phyloP scores from a whole-genome alignment of 2,113 vertebrate species.

The Mastomys natalensis region DNA sequence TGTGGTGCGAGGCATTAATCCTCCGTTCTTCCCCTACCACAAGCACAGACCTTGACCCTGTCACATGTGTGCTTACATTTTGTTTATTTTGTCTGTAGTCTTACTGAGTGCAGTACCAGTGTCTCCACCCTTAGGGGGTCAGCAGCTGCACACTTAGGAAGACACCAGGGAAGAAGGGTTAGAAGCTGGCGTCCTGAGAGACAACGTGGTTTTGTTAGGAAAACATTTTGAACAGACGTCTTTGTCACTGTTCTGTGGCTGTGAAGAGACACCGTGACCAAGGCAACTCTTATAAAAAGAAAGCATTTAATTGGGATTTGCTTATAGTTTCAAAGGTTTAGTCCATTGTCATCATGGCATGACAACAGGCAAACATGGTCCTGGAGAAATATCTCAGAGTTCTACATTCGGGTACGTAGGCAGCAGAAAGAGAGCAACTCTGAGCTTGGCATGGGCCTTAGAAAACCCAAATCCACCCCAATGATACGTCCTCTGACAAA shows the following conservation, averaged over 20 bases:
- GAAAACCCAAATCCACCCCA: not conserved
- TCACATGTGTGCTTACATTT: not conserved
- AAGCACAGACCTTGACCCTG: not conserved
- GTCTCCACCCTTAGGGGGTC: not conserved
- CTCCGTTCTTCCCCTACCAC: not conserved
- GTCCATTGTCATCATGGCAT: not conserved
- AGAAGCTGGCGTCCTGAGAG: not conserved
- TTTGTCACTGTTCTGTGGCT: not conserved
- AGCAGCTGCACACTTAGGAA: not conserved
- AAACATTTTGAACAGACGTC: slow-evolving; percentile 23
- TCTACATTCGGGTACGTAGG: not conserved
- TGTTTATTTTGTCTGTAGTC: not conserved
- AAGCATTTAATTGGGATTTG: not conserved
- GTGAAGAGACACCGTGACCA: not conserved
- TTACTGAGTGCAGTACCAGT: not conserved
- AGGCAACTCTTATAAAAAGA: not conserved
- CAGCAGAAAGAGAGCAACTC: not conserved
- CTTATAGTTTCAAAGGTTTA: not conserved
- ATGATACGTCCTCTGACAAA: not conserved
- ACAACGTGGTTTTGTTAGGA: not conserved
- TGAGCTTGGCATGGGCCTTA: not conserved
- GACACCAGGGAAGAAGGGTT: not conserved
- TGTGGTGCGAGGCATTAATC: not conserved
- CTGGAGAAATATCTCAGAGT: not conserved
- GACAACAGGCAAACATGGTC: not conserved